These are phyloP conservation scores for Teleogryllus occipitalis DNA, from an alignment of 1,140 invertebrate species.

Conservation along the genomic window DNA sequence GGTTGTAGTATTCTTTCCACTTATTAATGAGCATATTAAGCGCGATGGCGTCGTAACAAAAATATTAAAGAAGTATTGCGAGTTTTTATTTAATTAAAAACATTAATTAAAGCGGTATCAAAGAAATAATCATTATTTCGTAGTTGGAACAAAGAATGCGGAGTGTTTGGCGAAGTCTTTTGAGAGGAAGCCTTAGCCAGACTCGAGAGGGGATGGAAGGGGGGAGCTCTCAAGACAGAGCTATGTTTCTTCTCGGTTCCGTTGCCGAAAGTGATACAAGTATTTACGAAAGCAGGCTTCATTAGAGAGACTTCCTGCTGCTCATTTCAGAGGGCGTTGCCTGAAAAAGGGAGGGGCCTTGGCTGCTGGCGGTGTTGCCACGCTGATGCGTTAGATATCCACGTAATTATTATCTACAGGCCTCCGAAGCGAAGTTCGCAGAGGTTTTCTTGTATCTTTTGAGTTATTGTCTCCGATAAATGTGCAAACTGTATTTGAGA, in stretches of 20 bases:
- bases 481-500: no score
- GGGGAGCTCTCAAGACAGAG: neutral
- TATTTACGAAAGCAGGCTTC: neutral
- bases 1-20: neutral
- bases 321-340: no score
- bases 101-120: slow-evolving; percentile 1
- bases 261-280: neutral
- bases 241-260: neutral
- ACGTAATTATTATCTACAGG: no score
- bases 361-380: no score
- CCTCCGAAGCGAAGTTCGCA: no score
- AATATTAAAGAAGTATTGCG: neutral
- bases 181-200: neutral
- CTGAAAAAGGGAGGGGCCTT: no score
- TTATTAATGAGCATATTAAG: neutral
- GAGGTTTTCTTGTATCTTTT: no score
- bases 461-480: no score
- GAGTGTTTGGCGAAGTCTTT: neutral
- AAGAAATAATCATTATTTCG: neutral
- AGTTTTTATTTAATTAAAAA: slow-evolving; percentile 1
- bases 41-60: neutral
- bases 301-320: neutral
- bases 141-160: neutral
- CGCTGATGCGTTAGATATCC: no score
- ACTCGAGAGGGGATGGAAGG: neutral